These are phyloP conservation scores for Enteromius unitaeniatus DNA, from an alignment of 2,797 vertebrate species.

Conservation along the genomic window DNA sequence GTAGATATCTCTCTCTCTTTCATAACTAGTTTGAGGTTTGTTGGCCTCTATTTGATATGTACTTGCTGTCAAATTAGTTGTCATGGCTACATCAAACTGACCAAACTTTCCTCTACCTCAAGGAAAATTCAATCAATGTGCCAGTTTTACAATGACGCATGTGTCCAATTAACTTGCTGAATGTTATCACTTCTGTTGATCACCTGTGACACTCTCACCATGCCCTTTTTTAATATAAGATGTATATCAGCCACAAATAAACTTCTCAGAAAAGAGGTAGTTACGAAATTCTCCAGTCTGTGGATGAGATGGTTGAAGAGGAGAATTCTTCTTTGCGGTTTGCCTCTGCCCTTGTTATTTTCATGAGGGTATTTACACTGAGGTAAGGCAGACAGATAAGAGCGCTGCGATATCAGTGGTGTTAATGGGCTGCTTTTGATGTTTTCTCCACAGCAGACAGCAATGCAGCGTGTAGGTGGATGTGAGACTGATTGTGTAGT, in stretches of 20 bases:
- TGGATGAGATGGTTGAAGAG: constrained; percentile 20
- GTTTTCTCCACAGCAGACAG: constrained; percentile 35
- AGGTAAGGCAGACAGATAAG: constrained; percentile 42
- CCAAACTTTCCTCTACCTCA: constrained; percentile 33
- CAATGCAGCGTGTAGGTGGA: constrained; percentile 46
- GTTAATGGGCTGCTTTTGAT: constrained; percentile 52
- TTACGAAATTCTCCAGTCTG: constrained; percentile 18
- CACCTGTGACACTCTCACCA: not conserved
- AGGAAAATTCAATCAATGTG: constrained; percentile 25
- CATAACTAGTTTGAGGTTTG: not conserved
- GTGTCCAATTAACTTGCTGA: not conserved
- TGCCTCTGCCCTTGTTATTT: constrained; percentile 48
- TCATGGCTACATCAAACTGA: constrained; percentile 38
- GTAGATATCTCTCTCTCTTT: not conserved
- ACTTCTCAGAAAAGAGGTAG: constrained; percentile 35
- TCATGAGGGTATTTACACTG: constrained; percentile 41
- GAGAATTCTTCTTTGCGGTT: constrained; percentile 46
- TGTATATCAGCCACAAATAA: not conserved
- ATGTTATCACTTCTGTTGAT: constrained; percentile 15
- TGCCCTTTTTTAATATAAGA: constrained; percentile 27
- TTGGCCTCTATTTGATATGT: constrained; percentile 10
- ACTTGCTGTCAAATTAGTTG: constrained; percentile 15
- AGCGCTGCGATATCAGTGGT: constrained; percentile 14
- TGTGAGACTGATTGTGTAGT: constrained; percentile 54
- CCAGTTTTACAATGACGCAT: not conserved